phyloP scores from a whole-genome alignment of 2,888 invertebrate genomes.

The Polyommatus iphigenia region DNA sequence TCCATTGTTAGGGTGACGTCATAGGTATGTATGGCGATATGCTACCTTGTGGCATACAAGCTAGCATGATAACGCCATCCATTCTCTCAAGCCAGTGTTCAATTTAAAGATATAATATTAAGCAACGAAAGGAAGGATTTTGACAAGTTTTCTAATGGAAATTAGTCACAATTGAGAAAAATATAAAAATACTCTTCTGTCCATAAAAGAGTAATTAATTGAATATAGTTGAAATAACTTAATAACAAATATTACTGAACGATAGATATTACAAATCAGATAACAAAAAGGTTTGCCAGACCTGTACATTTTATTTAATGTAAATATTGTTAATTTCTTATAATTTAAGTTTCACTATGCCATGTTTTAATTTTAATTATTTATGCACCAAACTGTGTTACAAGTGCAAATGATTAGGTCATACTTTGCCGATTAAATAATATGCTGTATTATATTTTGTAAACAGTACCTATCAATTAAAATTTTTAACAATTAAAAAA shows the following conservation, averaged over 20 bases:
- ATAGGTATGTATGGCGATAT: background rate
- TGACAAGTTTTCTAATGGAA: background rate
- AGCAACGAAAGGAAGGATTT: background rate
- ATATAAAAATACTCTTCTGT: background rate
- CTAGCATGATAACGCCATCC: background rate
- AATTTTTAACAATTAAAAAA: background rate
- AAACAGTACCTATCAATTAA: background rate
- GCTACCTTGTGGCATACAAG: background rate
- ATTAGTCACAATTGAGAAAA: background rate
- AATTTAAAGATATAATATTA: background rate
- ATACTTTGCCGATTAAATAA: background rate
- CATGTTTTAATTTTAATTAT: constrained; percentile 37
- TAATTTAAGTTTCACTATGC: constrained; percentile 42
- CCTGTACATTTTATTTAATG: constrained; percentile 49
- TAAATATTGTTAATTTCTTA: constrained; percentile 63
- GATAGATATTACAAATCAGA: background rate
- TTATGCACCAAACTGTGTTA: constrained; percentile 14
- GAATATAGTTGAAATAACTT: too few species aligned
- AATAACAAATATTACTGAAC: background rate
- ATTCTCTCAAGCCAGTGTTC: background rate
- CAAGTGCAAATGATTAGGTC: background rate
- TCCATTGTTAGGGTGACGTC: background rate
- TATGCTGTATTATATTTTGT: background rate
- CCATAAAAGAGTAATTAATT: too few species aligned
- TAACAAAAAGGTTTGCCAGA: background rate